These are phyloP conservation scores for Lutjanus erythropterus DNA, from an alignment of 2,113 vertebrate genomes.

Conservation along the genomic window DNA sequence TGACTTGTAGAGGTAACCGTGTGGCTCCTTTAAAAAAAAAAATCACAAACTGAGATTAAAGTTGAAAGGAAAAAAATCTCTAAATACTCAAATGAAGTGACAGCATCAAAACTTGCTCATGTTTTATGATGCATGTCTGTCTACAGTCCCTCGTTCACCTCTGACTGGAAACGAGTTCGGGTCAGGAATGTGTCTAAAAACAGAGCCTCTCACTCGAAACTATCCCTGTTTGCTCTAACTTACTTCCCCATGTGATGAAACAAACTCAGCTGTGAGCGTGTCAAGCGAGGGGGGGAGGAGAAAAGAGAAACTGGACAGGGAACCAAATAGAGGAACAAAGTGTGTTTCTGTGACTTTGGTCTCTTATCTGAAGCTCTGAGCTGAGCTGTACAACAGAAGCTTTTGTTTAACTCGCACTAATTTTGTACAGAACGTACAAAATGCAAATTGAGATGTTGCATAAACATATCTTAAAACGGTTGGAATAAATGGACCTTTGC, in stretches of 20 bases:
- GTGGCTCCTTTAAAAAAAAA: neutral
- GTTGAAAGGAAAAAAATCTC: neutral
- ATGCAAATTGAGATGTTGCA: neutral
- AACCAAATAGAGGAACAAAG: conserved; percentile 76
- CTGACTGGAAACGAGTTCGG: neutral
- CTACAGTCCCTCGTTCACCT: neutral
- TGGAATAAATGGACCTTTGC: neutral
- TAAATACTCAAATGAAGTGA: neutral
- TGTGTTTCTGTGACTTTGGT: conserved; percentile 25
- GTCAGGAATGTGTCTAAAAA: conserved; percentile 51
- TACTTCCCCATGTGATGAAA: conserved; percentile 75
- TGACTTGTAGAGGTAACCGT: neutral
- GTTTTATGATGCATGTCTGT: neutral
- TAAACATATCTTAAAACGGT: neutral
- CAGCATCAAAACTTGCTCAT: neutral
- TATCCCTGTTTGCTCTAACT: conserved; percentile 50
- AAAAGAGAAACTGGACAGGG: conserved; percentile 65
- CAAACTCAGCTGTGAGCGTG: conserved; percentile 43
- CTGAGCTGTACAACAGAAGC: neutral
- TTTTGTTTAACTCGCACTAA: neutral
- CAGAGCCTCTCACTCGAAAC: conserved; percentile 46
- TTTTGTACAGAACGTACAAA: neutral
- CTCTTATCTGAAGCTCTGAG: neutral
- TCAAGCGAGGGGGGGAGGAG: conserved; percentile 16
- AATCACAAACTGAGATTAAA: neutral